Evolutionary conservation across 2,797 vertebrate genomes (phyloP), one percentile per base, ranked within the genome.

Genomic region (Rhabdomys pumilio): DNA sequence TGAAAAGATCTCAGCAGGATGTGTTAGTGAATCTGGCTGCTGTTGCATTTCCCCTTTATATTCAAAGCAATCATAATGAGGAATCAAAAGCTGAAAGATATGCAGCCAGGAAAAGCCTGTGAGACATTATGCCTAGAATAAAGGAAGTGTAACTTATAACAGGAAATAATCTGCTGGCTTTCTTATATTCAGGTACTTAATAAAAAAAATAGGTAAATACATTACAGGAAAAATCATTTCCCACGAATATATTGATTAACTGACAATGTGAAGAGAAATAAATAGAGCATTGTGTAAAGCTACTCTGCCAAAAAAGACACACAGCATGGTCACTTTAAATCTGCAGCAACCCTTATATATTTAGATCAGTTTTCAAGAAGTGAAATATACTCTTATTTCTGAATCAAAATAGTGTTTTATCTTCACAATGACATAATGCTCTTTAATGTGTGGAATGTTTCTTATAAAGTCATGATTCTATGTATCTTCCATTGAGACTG

Each of bases 11-110:
- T 92, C 89, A 83, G 69, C 38, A 67, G 79, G 63, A 82, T 93
- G 82, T 90, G 38, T 89, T 89, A 93, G 93, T n/a, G 80, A 83
- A 91, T 93, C 69, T 73, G 61, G 89, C 59, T 91, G 29, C 20
- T 83, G 29, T 89, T 95, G 26, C 11, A 79, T 89, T 93, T 96
- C 76, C 89, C 91, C 79, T 95, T 90, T 75, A 95, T 81, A 93
- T 89, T 41, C 81, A 89, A 95, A 97, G n/a, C n/a, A 59, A 86
- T 86, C 31, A 79, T 94, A 67, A 93, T 83, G n/a, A 93, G 55
- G 38, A 89, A 73, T 69, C 24, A 65, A 20, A 77, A 89, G 34
- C 6, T 93, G 31, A 83, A 89, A 89, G 73, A 91, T 55, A 84
- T 20, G 9, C 17, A 80, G 29, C 14, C 29, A 59, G 47, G 44